These are phyloP conservation scores for Alligator mississippiensis DNA, from an alignment of 2,113 vertebrate species.

Conservation along the genomic window DNA sequence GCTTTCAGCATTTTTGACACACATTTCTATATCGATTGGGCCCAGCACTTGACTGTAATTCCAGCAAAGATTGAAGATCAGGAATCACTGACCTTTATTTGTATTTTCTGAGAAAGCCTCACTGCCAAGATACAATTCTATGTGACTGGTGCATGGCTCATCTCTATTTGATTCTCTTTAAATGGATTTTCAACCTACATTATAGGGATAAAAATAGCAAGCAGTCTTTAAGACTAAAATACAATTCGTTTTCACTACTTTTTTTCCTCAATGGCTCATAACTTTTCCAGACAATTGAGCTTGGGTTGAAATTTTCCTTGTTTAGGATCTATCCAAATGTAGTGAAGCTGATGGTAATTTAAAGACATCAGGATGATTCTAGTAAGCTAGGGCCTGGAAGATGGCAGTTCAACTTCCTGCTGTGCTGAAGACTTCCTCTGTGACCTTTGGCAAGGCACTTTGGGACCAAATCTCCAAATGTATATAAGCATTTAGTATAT, in stretches of 20 bases:
- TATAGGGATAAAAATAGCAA: background rate
- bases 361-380: too few relatives aligned
- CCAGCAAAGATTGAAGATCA: background rate
- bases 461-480: too few relatives aligned
- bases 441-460: too few relatives aligned
- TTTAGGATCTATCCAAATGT: background rate
- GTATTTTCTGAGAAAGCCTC: background rate
- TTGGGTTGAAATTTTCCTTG: background rate
- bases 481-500: too few relatives aligned
- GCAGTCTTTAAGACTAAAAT: background rate
- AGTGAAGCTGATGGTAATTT: background rate
- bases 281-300: background rate
- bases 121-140: constrained; percentile 28
- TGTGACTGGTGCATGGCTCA: background rate
- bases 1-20: constrained; percentile 34
- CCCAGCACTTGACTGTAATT: constrained; percentile 13
- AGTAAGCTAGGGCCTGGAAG: too few relatives aligned
- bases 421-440: too few relatives aligned
- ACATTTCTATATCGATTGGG: background rate
- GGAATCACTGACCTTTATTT: constrained; percentile 19
- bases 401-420: too few relatives aligned
- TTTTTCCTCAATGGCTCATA: background rate
- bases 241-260: background rate
- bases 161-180: background rate
- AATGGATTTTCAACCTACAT: constrained; percentile 1